A percentile compares a stretch with the other conserved stretches of the same genome.
phyloP scores from a whole-genome alignment of 2,888 invertebrate genomes.

The Ellobium chinense region DNA sequence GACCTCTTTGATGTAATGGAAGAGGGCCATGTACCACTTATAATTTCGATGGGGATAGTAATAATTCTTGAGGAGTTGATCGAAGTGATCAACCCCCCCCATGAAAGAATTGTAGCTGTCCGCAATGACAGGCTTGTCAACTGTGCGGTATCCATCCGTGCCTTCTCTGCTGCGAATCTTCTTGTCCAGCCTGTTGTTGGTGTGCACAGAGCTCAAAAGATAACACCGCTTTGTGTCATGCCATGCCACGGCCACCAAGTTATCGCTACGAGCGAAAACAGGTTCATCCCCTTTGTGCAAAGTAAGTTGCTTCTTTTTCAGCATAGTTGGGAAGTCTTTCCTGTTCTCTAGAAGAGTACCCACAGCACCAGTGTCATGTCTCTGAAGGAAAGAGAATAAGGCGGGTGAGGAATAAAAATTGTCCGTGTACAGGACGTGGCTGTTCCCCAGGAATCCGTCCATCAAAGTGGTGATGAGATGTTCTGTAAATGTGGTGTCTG shows the following conservation, averaged over 20 bases:
- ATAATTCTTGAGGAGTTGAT: constrained; percentile 43
- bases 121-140: constrained; percentile 40
- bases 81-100: constrained; percentile 48
- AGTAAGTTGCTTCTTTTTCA: constrained; percentile 27
- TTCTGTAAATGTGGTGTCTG: too few relatives aligned
- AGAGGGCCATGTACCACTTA: constrained; percentile 47
- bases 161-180: constrained; percentile 8
- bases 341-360: constrained; percentile 47
- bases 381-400: background rate
- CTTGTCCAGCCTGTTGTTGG: constrained; percentile 16
- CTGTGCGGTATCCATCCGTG: constrained; percentile 8
- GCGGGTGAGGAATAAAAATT: constrained; percentile 10
- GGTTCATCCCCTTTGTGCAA: constrained; percentile 52
- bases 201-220: constrained; percentile 22
- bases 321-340: constrained; percentile 43
- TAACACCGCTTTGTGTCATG: constrained; percentile 51
- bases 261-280: constrained; percentile 25
- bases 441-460: background rate
- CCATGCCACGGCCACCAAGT: constrained; percentile 51
- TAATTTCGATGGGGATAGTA: constrained; percentile 36
- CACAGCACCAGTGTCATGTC: background rate
- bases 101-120: constrained; percentile 41
- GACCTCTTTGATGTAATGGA: constrained; percentile 37
- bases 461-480: background rate
- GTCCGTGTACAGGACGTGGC: background rate